phyloP scores from a whole-genome alignment of 2,797 vertebrate genomes.

The Gymnocypris eckloni region DNA sequence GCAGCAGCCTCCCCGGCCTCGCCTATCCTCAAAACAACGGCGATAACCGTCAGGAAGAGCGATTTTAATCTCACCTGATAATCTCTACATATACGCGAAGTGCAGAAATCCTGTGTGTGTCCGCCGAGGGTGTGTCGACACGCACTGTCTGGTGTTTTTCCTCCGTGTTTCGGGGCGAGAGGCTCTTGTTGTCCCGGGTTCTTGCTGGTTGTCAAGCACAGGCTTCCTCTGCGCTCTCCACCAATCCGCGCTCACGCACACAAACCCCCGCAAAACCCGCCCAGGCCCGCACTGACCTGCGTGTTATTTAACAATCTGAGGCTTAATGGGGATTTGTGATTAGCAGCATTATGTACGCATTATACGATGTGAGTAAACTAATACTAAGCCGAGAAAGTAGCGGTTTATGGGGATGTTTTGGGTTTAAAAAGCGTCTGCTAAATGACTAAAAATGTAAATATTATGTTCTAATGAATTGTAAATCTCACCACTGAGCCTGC shows the following conservation, averaged over 20 bases:
- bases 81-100: conserved; percentile 69
- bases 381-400: background rate
- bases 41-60: background rate
- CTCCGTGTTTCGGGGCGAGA: background rate
- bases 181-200: conserved; percentile 51
- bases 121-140: conserved; percentile 38
- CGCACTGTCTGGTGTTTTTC: conserved; percentile 45
- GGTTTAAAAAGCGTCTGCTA: too few species aligned
- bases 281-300: background rate
- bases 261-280: conserved; percentile 15
- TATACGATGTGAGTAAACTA: background rate
- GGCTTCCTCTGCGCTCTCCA: conserved; percentile 51
- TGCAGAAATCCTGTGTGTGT: conserved; percentile 46
- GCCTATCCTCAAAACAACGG: conserved; percentile 28
- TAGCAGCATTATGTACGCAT: conserved; percentile 13
- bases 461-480: background rate
- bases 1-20: conserved; percentile 46
- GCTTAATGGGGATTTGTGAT: conserved; percentile 19
- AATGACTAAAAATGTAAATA: too few species aligned
- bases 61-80: conserved; percentile 70
- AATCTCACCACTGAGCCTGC: background rate
- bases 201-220: conserved; percentile 69
- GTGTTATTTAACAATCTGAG: background rate
- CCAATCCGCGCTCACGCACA: conserved; percentile 60
- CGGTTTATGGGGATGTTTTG: too few species aligned